These are phyloP conservation scores for Agapornis roseicollis DNA, from an alignment of 2,113 vertebrate species.

Conservation along the genomic window DNA sequence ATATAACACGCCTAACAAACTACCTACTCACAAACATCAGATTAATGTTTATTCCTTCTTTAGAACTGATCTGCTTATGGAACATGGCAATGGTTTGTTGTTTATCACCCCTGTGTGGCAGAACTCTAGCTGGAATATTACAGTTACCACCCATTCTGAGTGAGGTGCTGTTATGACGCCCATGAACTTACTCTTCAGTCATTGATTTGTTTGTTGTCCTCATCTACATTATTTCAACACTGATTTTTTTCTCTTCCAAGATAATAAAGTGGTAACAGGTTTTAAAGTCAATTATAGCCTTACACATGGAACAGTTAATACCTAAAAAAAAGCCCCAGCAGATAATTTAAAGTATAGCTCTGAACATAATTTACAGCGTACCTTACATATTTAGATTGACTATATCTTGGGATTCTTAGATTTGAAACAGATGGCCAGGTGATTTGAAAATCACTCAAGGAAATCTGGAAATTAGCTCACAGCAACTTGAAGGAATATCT, in stretches of 20 bases:
- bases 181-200: background rate
- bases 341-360: constrained; percentile 1
- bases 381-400: background rate
- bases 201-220: constrained; percentile 3
- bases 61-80: background rate
- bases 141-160: background rate
- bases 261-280: constrained; percentile 15
- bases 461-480: constrained; percentile 31
- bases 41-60: background rate
- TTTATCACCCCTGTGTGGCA: background rate
- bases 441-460: constrained; percentile 52
- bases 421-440: constrained; percentile 62
- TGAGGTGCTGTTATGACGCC: background rate
- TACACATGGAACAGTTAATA: background rate
- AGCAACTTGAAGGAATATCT: background rate
- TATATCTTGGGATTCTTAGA: constrained; percentile 4
- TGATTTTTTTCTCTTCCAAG: background rate
- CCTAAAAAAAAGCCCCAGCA: background rate
- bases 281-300: constrained; percentile 16
- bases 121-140: background rate
- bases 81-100: background rate
- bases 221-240: constrained; percentile 2
- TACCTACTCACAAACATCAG: background rate
- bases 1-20: background rate
- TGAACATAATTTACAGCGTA: background rate